A percentile compares a stretch with the other conserved stretches of the same genome.
Conservation (phyloP, 2,797 vertebrate genomes). For the Amblyopsis hoosieri region DNA sequence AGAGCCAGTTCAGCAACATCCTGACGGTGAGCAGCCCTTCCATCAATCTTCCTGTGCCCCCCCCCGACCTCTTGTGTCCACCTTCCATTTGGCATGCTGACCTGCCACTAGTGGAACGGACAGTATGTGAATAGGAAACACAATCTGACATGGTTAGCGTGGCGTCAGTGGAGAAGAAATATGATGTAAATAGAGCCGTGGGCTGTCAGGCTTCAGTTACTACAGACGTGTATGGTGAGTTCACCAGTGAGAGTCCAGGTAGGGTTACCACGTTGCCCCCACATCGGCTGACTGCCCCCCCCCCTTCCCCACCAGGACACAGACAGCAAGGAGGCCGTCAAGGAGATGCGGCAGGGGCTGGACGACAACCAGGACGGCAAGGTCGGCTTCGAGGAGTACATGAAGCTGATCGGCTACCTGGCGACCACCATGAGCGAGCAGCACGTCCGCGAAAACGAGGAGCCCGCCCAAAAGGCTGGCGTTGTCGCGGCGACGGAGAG, state of each 20-base stretch:
- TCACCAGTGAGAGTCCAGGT: slow-evolving; percentile 31
- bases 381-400: slow-evolving; percentile 79
- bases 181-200: slow-evolving; percentile 36
- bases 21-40: slow-evolving; percentile 70
- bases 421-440: slow-evolving; percentile 69
- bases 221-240: slow-evolving; percentile 25
- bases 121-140: slow-evolving; percentile 24
- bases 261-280: slow-evolving; percentile 26
- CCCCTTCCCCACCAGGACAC: slow-evolving; percentile 53
- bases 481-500: slow-evolving; percentile 41
- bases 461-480: slow-evolving; percentile 45
- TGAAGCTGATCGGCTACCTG: slow-evolving; percentile 79
- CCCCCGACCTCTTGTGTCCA: background rate
- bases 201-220: slow-evolving; percentile 28
- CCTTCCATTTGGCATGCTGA: slow-evolving; percentile 5
- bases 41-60: slow-evolving; percentile 28
- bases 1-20: slow-evolving; percentile 77
- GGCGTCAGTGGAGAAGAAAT: slow-evolving; percentile 17
- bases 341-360: slow-evolving; percentile 69
- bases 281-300: slow-evolving; percentile 8
- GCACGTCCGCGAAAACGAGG: slow-evolving; percentile 27
- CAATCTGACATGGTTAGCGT: slow-evolving; percentile 44
- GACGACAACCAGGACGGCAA: slow-evolving; percentile 75
- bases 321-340: slow-evolving; percentile 73
- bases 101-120: slow-evolving; percentile 19